These are phyloP conservation scores for Heliocidaris tuberculata DNA, from an alignment of 35 echinoderm and acorn worm genomes.

Conservation along the genomic window DNA sequence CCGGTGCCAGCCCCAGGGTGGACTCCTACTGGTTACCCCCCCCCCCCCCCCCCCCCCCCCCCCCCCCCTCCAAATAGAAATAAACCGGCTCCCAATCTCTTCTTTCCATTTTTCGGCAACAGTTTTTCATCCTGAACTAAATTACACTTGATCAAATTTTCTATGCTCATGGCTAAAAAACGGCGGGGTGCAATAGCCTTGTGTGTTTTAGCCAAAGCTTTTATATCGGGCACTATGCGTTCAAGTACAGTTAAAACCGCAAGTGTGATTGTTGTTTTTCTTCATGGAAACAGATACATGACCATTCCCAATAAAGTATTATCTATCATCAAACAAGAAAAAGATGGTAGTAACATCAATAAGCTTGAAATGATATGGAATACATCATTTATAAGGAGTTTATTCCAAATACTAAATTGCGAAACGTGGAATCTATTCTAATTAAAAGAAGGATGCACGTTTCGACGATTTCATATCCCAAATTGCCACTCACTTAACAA, in stretches of 20 bases:
- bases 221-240: not conserved
- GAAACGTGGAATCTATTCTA: too few relatives aligned
- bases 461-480: too few relatives aligned
- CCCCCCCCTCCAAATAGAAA: not conserved
- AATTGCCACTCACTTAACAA: too few relatives aligned
- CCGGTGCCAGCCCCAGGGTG: not conserved
- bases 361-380: too few relatives aligned
- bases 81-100: not conserved
- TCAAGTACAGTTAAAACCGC: not conserved
- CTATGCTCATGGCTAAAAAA: conserved; percentile 21
- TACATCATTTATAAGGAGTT: too few relatives aligned
- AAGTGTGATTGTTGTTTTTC: not conserved
- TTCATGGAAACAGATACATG: not conserved
- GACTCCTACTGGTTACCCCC: not conserved
- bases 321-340: too few relatives aligned
- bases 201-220: conserved; percentile 7
- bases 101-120: conserved; percentile 18
- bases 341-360: too few relatives aligned
- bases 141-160: conserved; percentile 29
- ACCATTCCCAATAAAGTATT: not conserved
- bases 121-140: conserved; percentile 31
- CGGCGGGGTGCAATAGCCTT: conserved; percentile 16
- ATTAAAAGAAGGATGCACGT: too few relatives aligned
- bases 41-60: not conserved
- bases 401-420: too few relatives aligned